phyloP scores from a whole-genome alignment of 35 echinoderm and acorn worm genomes.

The Eucidaris tribuloides region DNA sequence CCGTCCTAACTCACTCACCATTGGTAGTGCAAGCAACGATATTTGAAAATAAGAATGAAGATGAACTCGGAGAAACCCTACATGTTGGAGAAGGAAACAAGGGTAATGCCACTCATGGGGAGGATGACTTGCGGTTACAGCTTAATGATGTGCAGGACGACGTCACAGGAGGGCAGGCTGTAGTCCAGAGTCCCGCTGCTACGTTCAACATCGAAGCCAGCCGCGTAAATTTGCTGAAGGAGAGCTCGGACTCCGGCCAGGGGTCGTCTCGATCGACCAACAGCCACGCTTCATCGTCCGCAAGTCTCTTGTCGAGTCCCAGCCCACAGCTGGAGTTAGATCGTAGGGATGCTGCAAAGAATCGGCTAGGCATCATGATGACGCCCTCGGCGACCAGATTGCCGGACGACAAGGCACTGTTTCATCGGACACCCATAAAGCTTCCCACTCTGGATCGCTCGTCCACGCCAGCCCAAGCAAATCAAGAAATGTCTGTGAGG shows the following conservation, averaged over 20 bases:
- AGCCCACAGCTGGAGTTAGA: constrained; percentile 55
- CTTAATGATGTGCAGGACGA: too few relatives aligned
- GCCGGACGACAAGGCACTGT: constrained; percentile 9
- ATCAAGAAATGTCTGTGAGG: too few relatives aligned
- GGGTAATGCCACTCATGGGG: too few relatives aligned
- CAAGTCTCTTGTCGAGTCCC: constrained; percentile 71
- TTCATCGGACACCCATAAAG: not conserved
- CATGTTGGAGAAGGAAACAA: too few relatives aligned
- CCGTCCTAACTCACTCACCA: too few relatives aligned
- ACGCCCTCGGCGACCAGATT: constrained; percentile 55
- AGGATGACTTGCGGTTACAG: too few relatives aligned
- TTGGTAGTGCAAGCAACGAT: too few relatives aligned
- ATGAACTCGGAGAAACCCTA: too few relatives aligned
- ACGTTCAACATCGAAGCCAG: constrained; percentile 77
- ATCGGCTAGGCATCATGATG: constrained; percentile 66
- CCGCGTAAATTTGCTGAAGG: constrained; percentile 55
- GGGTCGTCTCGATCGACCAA: constrained; percentile 66
- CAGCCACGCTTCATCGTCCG: constrained; percentile 56
- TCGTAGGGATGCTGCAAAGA: constrained; percentile 13
- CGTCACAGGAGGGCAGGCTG: not conserved
- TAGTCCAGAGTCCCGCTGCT: not conserved
- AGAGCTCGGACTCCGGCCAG: constrained; percentile 77
- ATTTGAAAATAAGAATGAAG: too few relatives aligned
- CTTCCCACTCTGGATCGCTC: not conserved
- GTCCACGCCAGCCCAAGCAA: not conserved